These are phyloP conservation scores for Ormyrus labotus DNA, from an alignment of 2,888 invertebrate species.

Conservation along the genomic window DNA sequence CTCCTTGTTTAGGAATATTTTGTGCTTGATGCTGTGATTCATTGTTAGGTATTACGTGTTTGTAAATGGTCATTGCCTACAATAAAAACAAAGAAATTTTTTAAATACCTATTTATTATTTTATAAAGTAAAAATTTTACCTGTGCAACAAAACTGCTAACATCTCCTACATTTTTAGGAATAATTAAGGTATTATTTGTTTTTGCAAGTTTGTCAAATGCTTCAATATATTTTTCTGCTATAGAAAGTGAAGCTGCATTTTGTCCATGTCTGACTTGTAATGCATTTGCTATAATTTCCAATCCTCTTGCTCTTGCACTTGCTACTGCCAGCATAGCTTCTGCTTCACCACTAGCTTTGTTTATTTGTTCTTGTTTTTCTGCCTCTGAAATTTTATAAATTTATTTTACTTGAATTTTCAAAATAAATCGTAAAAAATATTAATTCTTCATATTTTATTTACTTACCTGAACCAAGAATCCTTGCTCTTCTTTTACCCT, in stretches of 20 bases:
- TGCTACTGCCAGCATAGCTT: slow-evolving; percentile 93
- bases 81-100: slow-evolving; percentile 36
- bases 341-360: slow-evolving; percentile 93
- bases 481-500: slow-evolving; percentile 93
- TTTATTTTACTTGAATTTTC: slow-evolving; percentile 66
- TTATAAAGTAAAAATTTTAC: slow-evolving; percentile 73
- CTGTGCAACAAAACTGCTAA: slow-evolving; percentile 88
- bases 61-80: slow-evolving; percentile 75
- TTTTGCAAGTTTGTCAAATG: slow-evolving; percentile 95
- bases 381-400: slow-evolving; percentile 82
- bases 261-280: slow-evolving; percentile 83
- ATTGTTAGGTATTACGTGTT: slow-evolving; percentile 68
- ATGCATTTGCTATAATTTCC: slow-evolving; percentile 84
- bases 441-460: not conserved
- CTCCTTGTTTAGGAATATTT: slow-evolving; percentile 26
- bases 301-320: slow-evolving; percentile 92
- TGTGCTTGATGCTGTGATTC: slow-evolving; percentile 27
- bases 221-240: slow-evolving; percentile 96
- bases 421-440: not conserved
- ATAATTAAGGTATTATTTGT: slow-evolving; percentile 95
- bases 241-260: slow-evolving; percentile 94
- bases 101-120: slow-evolving; percentile 17
- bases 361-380: slow-evolving; percentile 96
- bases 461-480: slow-evolving; percentile 90
- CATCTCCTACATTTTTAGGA: slow-evolving; percentile 91